Base-by-base conservation (phyloP, 2,113 vertebrate genomes). In the Anser cygnoides region DNA sequence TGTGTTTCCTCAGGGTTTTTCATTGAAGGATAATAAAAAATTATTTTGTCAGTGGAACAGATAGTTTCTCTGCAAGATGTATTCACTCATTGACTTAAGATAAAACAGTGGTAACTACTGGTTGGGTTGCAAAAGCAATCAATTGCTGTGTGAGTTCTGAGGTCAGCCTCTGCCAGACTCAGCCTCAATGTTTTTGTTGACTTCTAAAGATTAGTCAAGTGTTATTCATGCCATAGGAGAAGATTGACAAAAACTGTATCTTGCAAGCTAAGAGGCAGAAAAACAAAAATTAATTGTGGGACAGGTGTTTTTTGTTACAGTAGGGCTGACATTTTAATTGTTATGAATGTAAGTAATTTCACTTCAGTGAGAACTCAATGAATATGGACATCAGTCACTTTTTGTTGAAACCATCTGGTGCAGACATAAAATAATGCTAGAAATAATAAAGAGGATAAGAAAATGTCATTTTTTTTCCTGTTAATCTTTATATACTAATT, bases 261-360 rank as follows among this genome's bases (percentile, higher is more conserved):
- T 84, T 82, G 21, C 59, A 93, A 94, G 28, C n/a, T 49, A 85
- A 50, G 57, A 95, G 35, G 44, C 35, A 87, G 71, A 85, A 93
- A 89, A 82, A 92, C 31, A 89, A 87, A 91, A 93, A 95, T 70
- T 12, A 86, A 74, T 79, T 86, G 33, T 50, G 71, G 50, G 41
- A 79, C 65, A 95, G 63, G 74, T 91, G 68, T 84, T 95, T 88
- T 62, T 54, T 93, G 61, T 73, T 96, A 71, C 71, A 91, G 44
- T 61, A 93, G 58, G 55, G 50, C 14, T 87, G 92, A 58, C 65
- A 33, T 31, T 89, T 41, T 91, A 93, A 95, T 93, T 89, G 71
- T 86, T 92, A 91, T 66, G 83, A 92, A 95, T 92, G 35, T 82
- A 68, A 96, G 54, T 29, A 52, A 79, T 94, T 93, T 95, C 58